Evolutionary conservation across 2,888 invertebrate species (phyloP).

Genomic region (Spodoptera picta): DNA sequence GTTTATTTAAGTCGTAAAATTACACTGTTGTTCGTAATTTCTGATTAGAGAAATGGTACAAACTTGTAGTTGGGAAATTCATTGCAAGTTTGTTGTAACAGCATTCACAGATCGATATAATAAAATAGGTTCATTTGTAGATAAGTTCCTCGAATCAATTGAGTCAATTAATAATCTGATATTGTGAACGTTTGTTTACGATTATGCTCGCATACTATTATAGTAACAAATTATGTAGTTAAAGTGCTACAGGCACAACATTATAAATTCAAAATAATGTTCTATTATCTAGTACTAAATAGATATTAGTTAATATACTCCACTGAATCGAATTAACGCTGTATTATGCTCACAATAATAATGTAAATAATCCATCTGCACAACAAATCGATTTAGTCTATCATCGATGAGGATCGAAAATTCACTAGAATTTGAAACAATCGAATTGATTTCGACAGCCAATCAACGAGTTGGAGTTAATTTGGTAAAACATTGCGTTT

Average conservation of each 20-base stretch:
- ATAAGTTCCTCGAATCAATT: too few relatives aligned
- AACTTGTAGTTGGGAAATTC: too few relatives aligned
- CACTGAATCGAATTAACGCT: conserved; percentile 1
- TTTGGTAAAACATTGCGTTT: conserved; percentile 20
- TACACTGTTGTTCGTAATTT: conserved; percentile 23
- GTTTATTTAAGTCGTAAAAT: conserved; percentile 36
- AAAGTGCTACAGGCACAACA: too few relatives aligned
- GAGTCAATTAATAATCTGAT: too few relatives aligned
- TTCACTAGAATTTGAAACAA: conserved; percentile 24
- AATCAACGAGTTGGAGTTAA: conserved; percentile 30
- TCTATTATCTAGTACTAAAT: background rate
- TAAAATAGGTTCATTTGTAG: too few relatives aligned
- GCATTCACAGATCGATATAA: too few relatives aligned
- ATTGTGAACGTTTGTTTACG: too few relatives aligned
- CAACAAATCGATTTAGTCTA: conserved; percentile 26
- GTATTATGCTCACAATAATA: conserved; percentile 3
- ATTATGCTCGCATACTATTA: too few relatives aligned
- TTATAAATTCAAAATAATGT: too few relatives aligned
- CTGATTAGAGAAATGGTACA: conserved; percentile 10
- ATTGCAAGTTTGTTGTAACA: conserved; percentile 5
- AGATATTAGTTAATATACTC: conserved; percentile 2
- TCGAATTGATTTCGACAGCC: conserved; percentile 37
- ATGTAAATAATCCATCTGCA: conserved; percentile 7
- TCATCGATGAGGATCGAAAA: conserved; percentile 4
- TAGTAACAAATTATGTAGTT: too few relatives aligned